Evolutionary conservation across 2,888 invertebrate species (phyloP).

Genomic region (Acanthoscelides obtectus): DNA sequence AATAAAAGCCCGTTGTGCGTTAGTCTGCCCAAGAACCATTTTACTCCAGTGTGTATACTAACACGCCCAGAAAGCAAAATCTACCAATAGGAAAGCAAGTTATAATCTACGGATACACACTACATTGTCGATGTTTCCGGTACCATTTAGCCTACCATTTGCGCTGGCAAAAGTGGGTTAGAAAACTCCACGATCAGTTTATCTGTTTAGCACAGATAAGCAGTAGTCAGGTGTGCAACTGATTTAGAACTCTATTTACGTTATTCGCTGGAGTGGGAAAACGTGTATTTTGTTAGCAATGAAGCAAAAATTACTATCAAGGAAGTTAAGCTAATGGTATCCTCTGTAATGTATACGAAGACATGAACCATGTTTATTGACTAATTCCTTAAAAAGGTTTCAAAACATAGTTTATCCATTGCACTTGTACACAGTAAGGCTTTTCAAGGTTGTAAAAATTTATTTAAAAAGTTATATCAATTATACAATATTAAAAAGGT

Average conservation of each 20-base stretch:
- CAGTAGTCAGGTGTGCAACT: neutral
- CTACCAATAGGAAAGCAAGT: neutral
- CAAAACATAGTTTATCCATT: neutral
- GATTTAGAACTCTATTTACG: no score
- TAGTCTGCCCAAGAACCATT: no score
- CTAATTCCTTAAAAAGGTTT: neutral
- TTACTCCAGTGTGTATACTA: no score
- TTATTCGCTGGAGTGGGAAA: no score
- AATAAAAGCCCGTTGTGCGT: no score
- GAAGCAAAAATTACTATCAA: no score
- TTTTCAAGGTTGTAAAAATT: neutral
- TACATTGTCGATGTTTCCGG: slow-evolving; percentile 18
- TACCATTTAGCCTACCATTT: neutral
- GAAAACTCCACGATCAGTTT: slow-evolving; percentile 18
- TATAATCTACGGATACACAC: slow-evolving; percentile 19
- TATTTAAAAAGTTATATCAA: neutral
- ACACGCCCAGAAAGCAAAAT: no score
- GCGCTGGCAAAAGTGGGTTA: slow-evolving; percentile 21
- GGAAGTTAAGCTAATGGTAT: neutral
- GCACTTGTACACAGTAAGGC: neutral
- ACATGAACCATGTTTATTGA: neutral
- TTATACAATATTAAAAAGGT: neutral
- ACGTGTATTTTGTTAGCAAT: no score
- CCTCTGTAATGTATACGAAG: neutral
- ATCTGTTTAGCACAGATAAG: slow-evolving; percentile 20